A percentile compares a stretch with the other conserved stretches of the same genome.
Conservation (phyloP, 2,113 vertebrate genomes). For the Phrynosoma blainvillii region DNA sequence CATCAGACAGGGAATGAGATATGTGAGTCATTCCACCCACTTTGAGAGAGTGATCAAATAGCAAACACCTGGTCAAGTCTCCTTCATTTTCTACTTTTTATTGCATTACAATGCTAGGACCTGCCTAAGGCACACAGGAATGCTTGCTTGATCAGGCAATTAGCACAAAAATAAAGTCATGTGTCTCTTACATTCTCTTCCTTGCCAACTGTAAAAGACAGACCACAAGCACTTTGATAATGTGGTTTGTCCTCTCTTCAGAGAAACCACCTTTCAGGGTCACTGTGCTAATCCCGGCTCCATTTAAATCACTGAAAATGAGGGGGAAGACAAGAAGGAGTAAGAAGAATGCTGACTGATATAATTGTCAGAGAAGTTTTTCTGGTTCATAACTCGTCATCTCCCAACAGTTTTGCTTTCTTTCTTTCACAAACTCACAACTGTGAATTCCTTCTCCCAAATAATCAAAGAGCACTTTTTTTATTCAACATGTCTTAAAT, state of each 20-base stretch:
- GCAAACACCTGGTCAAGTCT: slow-evolving; percentile 39
- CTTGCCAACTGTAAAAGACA: slow-evolving; percentile 41
- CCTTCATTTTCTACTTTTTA: not conserved
- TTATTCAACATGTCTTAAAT: not conserved
- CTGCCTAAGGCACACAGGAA: slow-evolving; percentile 24
- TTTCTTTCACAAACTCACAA: slow-evolving; percentile 16
- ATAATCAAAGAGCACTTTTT: not conserved
- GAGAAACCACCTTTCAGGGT: slow-evolving; percentile 43
- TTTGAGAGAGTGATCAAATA: not conserved
- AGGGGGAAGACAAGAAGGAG: slow-evolving; percentile 40
- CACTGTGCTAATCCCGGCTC: slow-evolving; percentile 40
- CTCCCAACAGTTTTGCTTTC: not conserved
- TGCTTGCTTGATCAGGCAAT: slow-evolving; percentile 34
- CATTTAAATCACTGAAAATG: slow-evolving; percentile 43
- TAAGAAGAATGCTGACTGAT: slow-evolving; percentile 11
- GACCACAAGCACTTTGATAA: slow-evolving; percentile 41
- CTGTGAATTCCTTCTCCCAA: slow-evolving; percentile 17
- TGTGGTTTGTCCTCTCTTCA: slow-evolving; percentile 39
- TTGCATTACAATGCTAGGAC: not conserved
- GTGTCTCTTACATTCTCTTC: slow-evolving; percentile 37
- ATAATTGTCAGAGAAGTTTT: slow-evolving; percentile 30
- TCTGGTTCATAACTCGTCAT: slow-evolving; percentile 14
- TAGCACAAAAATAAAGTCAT: slow-evolving; percentile 38
- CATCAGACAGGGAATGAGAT: not conserved
- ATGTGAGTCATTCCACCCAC: not conserved